These are phyloP conservation scores for Melanophora roralis DNA, from an alignment of 2,888 invertebrate species.

Conservation along the genomic window DNA sequence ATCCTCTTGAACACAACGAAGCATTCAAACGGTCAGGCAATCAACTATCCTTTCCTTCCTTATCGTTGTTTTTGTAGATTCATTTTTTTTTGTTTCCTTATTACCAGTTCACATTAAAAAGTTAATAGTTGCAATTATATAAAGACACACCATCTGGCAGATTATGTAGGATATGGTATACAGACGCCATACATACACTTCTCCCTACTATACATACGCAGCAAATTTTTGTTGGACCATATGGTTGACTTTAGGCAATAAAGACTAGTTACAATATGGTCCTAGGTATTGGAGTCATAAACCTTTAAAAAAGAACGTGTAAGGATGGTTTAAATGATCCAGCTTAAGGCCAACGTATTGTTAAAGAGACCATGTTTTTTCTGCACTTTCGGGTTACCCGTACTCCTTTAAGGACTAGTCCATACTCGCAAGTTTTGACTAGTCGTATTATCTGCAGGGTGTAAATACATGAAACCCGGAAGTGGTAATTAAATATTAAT, in stretches of 20 bases:
- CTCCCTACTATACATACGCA: neutral
- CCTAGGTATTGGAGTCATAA: neutral
- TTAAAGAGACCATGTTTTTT: no score
- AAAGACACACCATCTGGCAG: slow-evolving; percentile 54
- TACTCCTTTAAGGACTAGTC: no score
- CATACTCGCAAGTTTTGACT: no score
- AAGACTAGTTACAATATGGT: neutral
- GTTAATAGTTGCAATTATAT: slow-evolving; percentile 53
- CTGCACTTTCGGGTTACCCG: no score
- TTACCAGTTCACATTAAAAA: slow-evolving; percentile 48
- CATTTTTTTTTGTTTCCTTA: neutral
- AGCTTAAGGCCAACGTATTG: no score
- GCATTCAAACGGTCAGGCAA: neutral
- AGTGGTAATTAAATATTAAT: no score
- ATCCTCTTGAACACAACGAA: neutral
- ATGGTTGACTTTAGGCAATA: no score
- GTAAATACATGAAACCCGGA: no score
- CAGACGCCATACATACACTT: neutral
- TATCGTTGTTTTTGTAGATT: neutral
- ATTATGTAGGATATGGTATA: slow-evolving; percentile 31
- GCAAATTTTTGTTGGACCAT: no score
- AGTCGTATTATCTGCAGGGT: no score
- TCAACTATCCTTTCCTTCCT: neutral
- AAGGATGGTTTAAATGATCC: no score
- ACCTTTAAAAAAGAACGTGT: no score